Evolutionary conservation across 2,113 vertebrate genomes (phyloP).

Genomic region (Lepidothrix coronata): DNA sequence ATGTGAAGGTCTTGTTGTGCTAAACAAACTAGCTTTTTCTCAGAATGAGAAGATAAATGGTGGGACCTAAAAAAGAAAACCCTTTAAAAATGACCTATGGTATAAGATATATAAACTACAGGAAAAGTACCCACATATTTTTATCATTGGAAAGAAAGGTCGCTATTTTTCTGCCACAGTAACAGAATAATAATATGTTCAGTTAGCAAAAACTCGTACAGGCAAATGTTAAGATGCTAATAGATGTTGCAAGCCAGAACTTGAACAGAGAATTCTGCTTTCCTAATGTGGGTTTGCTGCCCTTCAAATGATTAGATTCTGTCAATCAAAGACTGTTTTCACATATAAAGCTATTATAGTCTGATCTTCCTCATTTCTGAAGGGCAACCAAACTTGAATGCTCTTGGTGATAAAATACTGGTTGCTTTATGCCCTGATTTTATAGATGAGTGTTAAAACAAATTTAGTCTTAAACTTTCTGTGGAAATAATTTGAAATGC

Average conservation of each 20-base stretch:
- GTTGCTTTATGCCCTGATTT: constrained; percentile 27
- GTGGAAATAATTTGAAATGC: constrained; percentile 49
- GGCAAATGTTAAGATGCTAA: constrained; percentile 56
- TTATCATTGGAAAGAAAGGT: constrained; percentile 68
- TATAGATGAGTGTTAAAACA: constrained; percentile 60
- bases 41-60: constrained; percentile 70
- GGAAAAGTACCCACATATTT: constrained; percentile 64
- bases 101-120: constrained; percentile 67
- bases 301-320: constrained; percentile 76
- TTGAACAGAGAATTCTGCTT: constrained; percentile 58
- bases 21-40: constrained; percentile 71
- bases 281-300: constrained; percentile 70
- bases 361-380: constrained; percentile 70
- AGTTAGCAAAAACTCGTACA: constrained; percentile 72
- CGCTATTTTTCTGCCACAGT: constrained; percentile 63
- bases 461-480: constrained; percentile 58
- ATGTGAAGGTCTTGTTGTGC: constrained; percentile 75
- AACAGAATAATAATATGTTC: constrained; percentile 69
- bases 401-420: constrained; percentile 56
- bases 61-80: constrained; percentile 50
- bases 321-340: constrained; percentile 75
- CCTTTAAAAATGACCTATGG: constrained; percentile 64
- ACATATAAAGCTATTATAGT: constrained; percentile 73
- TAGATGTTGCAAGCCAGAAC: constrained; percentile 65
- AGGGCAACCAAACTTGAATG: constrained; percentile 73